Conservation (phyloP, 2,888 invertebrate species). For the Gandaritis pyraliata region DNA sequence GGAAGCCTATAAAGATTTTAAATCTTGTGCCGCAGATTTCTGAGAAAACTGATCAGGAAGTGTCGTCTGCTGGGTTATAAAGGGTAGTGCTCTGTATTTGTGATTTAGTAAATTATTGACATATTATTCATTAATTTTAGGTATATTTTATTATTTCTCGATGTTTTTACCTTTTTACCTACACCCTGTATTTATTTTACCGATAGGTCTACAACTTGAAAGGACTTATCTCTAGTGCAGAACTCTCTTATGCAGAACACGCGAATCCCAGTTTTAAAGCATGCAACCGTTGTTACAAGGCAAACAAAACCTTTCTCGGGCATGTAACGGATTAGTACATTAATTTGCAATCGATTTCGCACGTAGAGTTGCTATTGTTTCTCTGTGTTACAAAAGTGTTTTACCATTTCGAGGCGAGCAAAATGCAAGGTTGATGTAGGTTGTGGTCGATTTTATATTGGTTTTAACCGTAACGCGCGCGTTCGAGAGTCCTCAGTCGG, state of each 20-base stretch:
- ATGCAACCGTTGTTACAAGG: conserved; percentile 42
- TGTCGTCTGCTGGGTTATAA: no score
- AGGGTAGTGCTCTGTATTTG: no score
- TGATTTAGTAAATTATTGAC: no score
- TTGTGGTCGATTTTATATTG: conserved; percentile 65
- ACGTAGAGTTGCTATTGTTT: conserved; percentile 68
- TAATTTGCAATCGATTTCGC: conserved; percentile 70
- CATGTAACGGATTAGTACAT: conserved; percentile 68
- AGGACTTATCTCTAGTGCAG: neutral
- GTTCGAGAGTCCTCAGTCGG: conserved; percentile 52
- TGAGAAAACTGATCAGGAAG: no score
- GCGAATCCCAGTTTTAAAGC: conserved; percentile 38
- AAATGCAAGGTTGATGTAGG: conserved; percentile 63
- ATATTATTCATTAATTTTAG: no score
- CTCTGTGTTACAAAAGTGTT: conserved; percentile 61
- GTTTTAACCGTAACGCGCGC: conserved; percentile 58
- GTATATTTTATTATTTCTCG: no score
- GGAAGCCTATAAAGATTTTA: no score
- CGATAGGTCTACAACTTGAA: no score
- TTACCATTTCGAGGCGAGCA: conserved; percentile 60
- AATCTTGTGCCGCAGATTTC: no score
- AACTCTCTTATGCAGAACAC: conserved; percentile 8
- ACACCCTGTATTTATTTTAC: no score
- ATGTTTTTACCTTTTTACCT: no score
- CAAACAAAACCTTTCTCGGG: conserved; percentile 52